Conservation (phyloP, 92 coral and sea anemone genomes). For the Epizoanthus scotinus region DNA sequence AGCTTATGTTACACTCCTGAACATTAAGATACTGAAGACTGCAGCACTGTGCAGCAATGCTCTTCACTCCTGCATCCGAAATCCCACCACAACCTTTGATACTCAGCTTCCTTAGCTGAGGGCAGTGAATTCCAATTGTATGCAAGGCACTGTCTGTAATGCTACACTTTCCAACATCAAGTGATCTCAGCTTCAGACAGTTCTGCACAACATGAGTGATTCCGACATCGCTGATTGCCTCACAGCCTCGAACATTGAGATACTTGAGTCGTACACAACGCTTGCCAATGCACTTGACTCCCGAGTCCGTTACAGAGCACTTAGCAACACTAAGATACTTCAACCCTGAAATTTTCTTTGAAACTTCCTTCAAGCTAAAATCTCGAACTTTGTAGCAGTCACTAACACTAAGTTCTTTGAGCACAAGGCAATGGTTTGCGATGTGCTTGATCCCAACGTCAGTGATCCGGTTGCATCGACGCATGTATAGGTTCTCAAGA, state of each 20-base stretch:
- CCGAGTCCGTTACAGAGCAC: conserved; percentile 94
- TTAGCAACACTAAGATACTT: conserved; percentile 96
- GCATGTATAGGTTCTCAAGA: conserved; percentile 83
- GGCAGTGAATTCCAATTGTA: conserved; percentile 94
- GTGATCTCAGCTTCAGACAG: conserved; percentile 89
- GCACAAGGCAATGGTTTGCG: conserved; percentile 79
- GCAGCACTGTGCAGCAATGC: conserved; percentile 94
- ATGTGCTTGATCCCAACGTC: conserved; percentile 96
- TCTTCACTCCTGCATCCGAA: conserved; percentile 79
- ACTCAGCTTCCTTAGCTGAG: conserved; percentile 95
- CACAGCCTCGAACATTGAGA: conserved; percentile 92
- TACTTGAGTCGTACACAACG: conserved; percentile 91
- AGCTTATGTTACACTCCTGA: conserved; percentile 88
- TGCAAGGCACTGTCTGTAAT: conserved; percentile 90
- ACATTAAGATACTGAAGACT: conserved; percentile 89
- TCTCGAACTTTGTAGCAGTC: conserved; percentile 97
- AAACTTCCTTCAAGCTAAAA: conserved; percentile 90
- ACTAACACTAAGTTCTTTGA: conserved; percentile 91
- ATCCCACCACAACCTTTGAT: conserved; percentile 80
- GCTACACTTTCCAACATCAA: conserved; percentile 96
- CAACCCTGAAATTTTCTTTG: conserved; percentile 69
- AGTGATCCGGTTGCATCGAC: conserved; percentile 88
- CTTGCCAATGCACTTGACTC: conserved; percentile 91
- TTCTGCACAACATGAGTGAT: conserved; percentile 91
- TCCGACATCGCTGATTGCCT: conserved; percentile 87